Percentiles rank a stretch among this genome's conserved stretches.
Evolutionary conservation across 1,140 invertebrate genomes (phyloP).

Genomic region (Lucilia sericata): DNA sequence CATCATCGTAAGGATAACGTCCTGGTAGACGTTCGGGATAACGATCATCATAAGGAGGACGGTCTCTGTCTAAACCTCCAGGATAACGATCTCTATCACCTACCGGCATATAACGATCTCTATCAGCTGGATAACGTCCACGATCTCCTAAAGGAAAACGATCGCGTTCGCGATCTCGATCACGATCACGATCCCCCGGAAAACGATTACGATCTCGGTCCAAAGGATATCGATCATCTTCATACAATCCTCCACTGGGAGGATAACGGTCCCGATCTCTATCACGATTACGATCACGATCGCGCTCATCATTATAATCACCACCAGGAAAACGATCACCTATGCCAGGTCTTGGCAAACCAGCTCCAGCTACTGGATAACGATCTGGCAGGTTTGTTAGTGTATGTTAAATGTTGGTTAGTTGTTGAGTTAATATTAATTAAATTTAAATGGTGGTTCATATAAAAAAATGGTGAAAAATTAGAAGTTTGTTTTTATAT

Average conservation of each 20-base stretch:
- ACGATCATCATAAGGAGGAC: slow-evolving; percentile 55
- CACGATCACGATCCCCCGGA: slow-evolving; percentile 55
- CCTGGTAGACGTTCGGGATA: slow-evolving; percentile 66
- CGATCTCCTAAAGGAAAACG: slow-evolving; percentile 56
- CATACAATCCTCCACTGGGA: slow-evolving; percentile 12
- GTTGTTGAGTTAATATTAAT: slow-evolving; percentile 53
- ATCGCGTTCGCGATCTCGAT: slow-evolving; percentile 66
- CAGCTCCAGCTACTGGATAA: slow-evolving; percentile 59
- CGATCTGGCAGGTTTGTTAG: slow-evolving; percentile 54
- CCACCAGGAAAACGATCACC: slow-evolving; percentile 67
- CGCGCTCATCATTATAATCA: slow-evolving; percentile 1
- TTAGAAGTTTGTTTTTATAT: neutral
- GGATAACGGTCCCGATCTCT: slow-evolving; percentile 44
- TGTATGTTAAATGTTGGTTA: slow-evolving; percentile 54
- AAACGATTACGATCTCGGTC: slow-evolving; percentile 48
- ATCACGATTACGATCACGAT: slow-evolving; percentile 41
- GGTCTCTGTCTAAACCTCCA: slow-evolving; percentile 52
- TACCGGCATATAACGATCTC: slow-evolving; percentile 54
- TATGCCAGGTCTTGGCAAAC: slow-evolving; percentile 50
- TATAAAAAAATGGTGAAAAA: neutral
- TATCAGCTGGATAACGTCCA: slow-evolving; percentile 56
- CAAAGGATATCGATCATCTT: slow-evolving; percentile 45
- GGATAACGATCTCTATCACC: slow-evolving; percentile 62
- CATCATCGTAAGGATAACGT: slow-evolving; percentile 53
- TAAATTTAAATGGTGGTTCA: slow-evolving; percentile 9